A percentile compares a stretch with the other conserved stretches of the same genome.
These are phyloP conservation scores for Carabus problematicus DNA, from an alignment of 2,888 invertebrate species.

Conservation along the genomic window DNA sequence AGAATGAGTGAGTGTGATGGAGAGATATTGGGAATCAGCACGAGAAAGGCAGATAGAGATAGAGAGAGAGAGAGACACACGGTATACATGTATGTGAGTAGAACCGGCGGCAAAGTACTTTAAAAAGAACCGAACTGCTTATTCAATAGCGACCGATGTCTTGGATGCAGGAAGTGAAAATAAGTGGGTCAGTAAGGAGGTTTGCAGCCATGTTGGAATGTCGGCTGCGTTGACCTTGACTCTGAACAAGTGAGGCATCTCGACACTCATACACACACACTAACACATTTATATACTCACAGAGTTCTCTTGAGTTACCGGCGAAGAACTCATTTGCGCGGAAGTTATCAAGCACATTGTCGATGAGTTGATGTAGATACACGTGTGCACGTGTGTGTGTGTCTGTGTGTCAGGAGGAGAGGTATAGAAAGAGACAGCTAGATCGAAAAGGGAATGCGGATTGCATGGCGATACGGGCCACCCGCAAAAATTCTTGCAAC, in stretches of 20 bases:
- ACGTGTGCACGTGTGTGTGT: conserved; percentile 10
- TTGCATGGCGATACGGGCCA: conserved; percentile 20
- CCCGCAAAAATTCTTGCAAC: conserved; percentile 13
- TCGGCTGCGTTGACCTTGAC: conserved; percentile 20
- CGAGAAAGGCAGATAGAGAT: too few relatives aligned
- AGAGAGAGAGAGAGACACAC: too few relatives aligned
- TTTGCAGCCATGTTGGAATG: conserved; percentile 22
- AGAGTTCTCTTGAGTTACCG: too few relatives aligned
- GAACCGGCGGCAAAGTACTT: background rate
- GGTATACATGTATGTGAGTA: too few relatives aligned
- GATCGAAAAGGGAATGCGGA: conserved; percentile 18
- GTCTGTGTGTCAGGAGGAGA: background rate
- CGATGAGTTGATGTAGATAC: conserved; percentile 14
- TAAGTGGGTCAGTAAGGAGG: conserved; percentile 27
- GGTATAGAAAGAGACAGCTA: too few relatives aligned
- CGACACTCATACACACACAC: background rate
- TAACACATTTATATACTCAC: too few relatives aligned
- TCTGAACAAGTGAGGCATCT: conserved; percentile 18
- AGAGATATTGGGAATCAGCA: too few relatives aligned
- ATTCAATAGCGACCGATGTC: background rate
- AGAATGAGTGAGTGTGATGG: too few relatives aligned
- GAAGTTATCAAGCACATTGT: conserved; percentile 26
- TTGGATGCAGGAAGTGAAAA: conserved; percentile 28
- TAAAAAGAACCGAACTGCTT: conserved; percentile 8
- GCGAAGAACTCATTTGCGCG: conserved; percentile 24